phyloP scores from a whole-genome alignment of 92 coral and sea anemone species.

The Phenganax subtilis region DNA sequence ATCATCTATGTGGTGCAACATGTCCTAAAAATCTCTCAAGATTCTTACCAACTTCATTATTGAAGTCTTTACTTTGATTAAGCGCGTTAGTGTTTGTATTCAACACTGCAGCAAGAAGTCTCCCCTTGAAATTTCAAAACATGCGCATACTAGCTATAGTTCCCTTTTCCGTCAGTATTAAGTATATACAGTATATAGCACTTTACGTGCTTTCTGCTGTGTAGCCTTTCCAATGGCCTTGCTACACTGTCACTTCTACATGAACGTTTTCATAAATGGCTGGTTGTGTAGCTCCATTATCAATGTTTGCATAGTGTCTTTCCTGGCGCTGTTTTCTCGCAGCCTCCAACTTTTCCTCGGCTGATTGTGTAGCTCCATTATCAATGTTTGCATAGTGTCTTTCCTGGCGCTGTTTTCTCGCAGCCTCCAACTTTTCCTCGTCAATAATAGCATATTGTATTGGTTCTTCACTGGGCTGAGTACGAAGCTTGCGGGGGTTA shows the following conservation, averaged over 20 bases:
- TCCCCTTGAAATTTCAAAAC: too few species aligned
- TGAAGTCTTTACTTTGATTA: too few species aligned
- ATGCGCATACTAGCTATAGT: too few species aligned
- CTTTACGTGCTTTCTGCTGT: too few species aligned
- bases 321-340: conserved; percentile 11
- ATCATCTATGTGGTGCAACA: too few species aligned
- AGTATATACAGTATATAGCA: too few species aligned
- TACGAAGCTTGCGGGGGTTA: not conserved
- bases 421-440: conserved; percentile 1
- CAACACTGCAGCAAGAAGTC: too few species aligned
- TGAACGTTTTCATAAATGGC: not conserved
- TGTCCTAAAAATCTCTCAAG: too few species aligned
- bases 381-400: conserved; percentile 20
- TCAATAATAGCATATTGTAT: conserved; percentile 27
- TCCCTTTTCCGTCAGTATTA: too few species aligned
- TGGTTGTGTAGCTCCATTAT: not conserved
- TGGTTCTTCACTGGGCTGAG: not conserved
- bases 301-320: conserved; percentile 21
- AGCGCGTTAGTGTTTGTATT: too few species aligned
- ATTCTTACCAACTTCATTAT: too few species aligned
- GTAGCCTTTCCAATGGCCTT: too few species aligned
- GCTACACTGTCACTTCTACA: not conserved
- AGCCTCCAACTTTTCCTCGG: not conserved
- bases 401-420: conserved; percentile 10
- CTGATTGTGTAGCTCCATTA: not conserved